These are phyloP conservation scores for Eulemur coronatus DNA, from an alignment of 2,797 vertebrate species.

Conservation along the genomic window DNA sequence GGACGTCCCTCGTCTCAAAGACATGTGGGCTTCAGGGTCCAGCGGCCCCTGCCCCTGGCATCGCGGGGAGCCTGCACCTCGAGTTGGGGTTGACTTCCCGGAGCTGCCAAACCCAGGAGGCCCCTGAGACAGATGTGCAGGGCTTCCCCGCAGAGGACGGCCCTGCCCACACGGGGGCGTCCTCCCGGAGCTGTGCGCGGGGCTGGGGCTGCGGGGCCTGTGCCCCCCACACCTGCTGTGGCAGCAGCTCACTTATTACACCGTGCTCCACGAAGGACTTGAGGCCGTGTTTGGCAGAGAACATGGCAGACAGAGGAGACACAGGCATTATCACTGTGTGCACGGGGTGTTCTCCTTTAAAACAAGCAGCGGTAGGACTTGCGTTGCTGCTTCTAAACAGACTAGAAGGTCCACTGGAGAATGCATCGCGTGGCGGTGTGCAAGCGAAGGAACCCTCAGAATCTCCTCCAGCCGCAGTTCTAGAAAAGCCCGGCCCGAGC, in stretches of 20 bases:
- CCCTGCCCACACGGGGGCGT: rapidly evolving
- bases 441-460: neutral
- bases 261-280: neutral
- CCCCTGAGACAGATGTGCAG: neutral
- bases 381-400: neutral
- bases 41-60: rapidly evolving
- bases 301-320: neutral
- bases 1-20: too few relatives aligned
- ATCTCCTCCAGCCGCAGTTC: neutral
- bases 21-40: neutral
- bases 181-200: too few relatives aligned
- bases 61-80: neutral
- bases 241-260: rapidly evolving
- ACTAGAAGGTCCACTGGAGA: neutral
- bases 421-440: neutral
- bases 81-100: neutral
- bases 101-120: neutral
- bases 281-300: neutral
- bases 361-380: neutral
- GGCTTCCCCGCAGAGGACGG: neutral
- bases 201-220: too few relatives aligned
- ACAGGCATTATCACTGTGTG: neutral
- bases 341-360: neutral
- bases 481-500: neutral
- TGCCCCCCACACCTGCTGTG: neutral